Evolutionary conservation across 2,797 vertebrate species (phyloP).

Genomic region (Melanotaenia trifasciata): DNA sequence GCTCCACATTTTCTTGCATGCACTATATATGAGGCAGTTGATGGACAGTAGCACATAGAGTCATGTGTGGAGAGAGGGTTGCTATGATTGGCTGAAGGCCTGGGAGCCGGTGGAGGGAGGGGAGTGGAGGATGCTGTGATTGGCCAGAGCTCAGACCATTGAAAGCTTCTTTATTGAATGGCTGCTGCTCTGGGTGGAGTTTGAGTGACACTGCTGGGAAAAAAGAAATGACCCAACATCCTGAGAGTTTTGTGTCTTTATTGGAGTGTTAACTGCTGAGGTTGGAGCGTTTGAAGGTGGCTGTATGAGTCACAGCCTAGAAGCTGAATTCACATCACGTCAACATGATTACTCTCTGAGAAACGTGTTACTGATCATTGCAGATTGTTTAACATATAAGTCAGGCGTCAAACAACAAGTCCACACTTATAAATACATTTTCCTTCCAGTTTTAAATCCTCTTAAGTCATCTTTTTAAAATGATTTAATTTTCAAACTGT

Average conservation of each 20-base stretch:
- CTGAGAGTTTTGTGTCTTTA: constrained; percentile 47
- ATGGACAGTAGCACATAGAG: constrained; percentile 90
- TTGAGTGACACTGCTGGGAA: constrained; percentile 72
- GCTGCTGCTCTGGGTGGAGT: constrained; percentile 83
- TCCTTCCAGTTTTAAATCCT: not conserved
- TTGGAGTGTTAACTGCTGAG: constrained; percentile 35
- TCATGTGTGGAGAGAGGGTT: constrained; percentile 85
- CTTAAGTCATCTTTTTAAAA: not conserved
- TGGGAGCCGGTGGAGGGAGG: constrained; percentile 68
- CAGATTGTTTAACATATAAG: not conserved
- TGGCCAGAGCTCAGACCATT: constrained; percentile 86
- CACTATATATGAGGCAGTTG: constrained; percentile 95
- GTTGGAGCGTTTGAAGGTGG: constrained; percentile 8
- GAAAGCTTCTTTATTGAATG: constrained; percentile 85
- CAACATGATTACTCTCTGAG: too few relatives aligned
- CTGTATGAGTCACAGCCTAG: not conserved
- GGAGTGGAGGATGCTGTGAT: constrained; percentile 77
- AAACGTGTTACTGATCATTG: too few relatives aligned
- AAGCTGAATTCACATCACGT: not conserved
- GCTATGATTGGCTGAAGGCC: constrained; percentile 84
- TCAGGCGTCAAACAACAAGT: not conserved
- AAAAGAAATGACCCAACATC: constrained; percentile 58
- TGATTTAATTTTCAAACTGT: not conserved
- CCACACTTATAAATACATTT: not conserved
- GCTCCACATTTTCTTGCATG: constrained; percentile 89